Conservation (phyloP, 2,888 invertebrate species). For the Strigamia maritima region DNA sequence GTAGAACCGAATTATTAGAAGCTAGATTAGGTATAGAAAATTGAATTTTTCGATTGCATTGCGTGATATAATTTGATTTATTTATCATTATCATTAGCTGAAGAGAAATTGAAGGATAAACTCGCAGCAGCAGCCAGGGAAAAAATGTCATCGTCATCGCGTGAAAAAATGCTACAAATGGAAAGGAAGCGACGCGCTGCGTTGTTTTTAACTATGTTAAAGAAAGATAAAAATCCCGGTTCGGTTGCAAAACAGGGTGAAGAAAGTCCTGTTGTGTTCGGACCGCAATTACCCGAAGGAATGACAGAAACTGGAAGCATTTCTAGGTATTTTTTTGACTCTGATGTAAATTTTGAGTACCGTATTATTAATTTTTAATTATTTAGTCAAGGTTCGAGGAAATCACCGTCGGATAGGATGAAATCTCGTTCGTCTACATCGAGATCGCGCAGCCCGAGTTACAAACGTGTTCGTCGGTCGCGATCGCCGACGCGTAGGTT, state of each 20-base stretch:
- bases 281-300: constrained; percentile 38
- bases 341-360: neutral
- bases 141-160: constrained; percentile 49
- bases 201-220: constrained; percentile 67
- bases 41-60: neutral
- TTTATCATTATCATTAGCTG: constrained; percentile 49
- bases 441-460: neutral
- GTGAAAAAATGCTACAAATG: constrained; percentile 52
- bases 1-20: neutral
- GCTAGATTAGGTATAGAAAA: neutral
- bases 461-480: neutral
- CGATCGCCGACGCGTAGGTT: neutral
- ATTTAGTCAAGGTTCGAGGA: neutral
- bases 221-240: constrained; percentile 43
- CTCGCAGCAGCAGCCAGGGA: constrained; percentile 52
- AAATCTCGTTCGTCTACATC: neutral
- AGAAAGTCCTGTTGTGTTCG: constrained; percentile 36
- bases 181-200: constrained; percentile 78
- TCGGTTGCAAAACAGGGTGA: neutral
- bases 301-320: neutral
- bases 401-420: neutral
- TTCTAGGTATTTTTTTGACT: neutral
- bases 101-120: constrained; percentile 50
- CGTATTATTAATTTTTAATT: neutral
- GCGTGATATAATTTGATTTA: neutral